Evolutionary conservation across 2,888 invertebrate species (phyloP), one percentile per base, ranked within the genome.

Genomic region (Meta bourneti): DNA sequence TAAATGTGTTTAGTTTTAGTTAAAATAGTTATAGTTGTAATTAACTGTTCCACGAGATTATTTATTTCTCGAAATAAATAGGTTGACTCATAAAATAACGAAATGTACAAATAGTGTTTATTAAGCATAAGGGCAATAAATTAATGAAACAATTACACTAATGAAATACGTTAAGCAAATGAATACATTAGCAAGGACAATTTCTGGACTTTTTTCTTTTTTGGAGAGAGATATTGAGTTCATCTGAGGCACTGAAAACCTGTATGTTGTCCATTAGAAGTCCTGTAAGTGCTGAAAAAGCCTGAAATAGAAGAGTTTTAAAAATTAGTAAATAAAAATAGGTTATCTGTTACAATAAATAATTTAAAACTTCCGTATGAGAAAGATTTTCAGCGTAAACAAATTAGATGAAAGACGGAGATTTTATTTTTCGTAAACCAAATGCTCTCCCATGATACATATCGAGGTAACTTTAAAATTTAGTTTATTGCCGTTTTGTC

Each of bases 251-350:
- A 74, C 19, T 54, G 54, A 80, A 52, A 4, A 87, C 71, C 54
- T 87, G 52, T 19, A n/a, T 16, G 54, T 87, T 49, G 61, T 89
- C 89, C 82, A 89, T 89, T 6, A 89, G 69, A 52, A 82, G 70
- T 7, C 70, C 34, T 9, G 70, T 51, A 0, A 89, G 13, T 4
- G 89, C 70, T 11, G 34, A 49, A 51, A 89, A 89, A 20, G 89
- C 82, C 89, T 89, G 52, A 52, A 89, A 89, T 9, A 8, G 1
- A 75, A 49, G 7, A 49, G 16, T 48, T 77, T 5, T 9, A 61
- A 34, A 34, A 34, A 34, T 34, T 34, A 34, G 34, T 34, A 34
- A 34, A n/a, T n/a, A 34, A 34, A 34, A 34, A 2, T 34, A 34
- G 34, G n/a, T n/a, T n/a, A n/a, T n/a, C n/a, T n/a, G n/a, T n/a